Conservation (phyloP, 1,140 invertebrate genomes). For the Anastrepha obliqua region DNA sequence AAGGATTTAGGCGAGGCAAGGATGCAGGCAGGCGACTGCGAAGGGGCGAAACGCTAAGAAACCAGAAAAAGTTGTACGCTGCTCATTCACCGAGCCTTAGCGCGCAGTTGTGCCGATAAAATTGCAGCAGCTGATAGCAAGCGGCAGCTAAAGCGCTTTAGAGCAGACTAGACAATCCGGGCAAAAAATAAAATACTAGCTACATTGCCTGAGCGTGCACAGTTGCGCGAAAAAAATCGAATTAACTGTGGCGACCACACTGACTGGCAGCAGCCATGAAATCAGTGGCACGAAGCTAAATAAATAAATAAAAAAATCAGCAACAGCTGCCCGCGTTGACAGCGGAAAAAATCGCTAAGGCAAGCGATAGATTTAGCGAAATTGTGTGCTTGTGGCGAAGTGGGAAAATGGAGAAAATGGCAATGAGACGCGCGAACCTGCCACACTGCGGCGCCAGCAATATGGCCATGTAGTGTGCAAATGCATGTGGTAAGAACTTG, state of each 20-base stretch:
- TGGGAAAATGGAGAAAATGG: conserved; percentile 1
- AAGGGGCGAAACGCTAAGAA: background rate
- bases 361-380: background rate
- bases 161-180: background rate
- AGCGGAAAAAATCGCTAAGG: background rate
- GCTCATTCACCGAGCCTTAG: background rate
- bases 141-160: conserved; percentile 34
- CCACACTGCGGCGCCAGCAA: conserved; percentile 3
- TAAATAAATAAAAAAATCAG: conserved; percentile 38
- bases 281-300: conserved; percentile 24
- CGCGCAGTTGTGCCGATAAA: conserved; percentile 29
- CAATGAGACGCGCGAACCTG: conserved; percentile 23
- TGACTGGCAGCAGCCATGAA: conserved; percentile 33
- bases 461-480: background rate
- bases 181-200: background rate
- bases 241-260: conserved; percentile 5
- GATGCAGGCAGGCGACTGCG: background rate
- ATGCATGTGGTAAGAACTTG: conserved; percentile 14
- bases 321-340: background rate
- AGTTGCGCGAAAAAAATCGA: background rate
- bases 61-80: background rate
- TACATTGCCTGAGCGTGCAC: background rate
- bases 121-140: background rate
- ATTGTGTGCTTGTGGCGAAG: background rate
- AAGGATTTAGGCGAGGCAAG: background rate